Evolutionary conservation across 2,113 vertebrate genomes (phyloP).

Genomic region (Aptenodytes forsteri): DNA sequence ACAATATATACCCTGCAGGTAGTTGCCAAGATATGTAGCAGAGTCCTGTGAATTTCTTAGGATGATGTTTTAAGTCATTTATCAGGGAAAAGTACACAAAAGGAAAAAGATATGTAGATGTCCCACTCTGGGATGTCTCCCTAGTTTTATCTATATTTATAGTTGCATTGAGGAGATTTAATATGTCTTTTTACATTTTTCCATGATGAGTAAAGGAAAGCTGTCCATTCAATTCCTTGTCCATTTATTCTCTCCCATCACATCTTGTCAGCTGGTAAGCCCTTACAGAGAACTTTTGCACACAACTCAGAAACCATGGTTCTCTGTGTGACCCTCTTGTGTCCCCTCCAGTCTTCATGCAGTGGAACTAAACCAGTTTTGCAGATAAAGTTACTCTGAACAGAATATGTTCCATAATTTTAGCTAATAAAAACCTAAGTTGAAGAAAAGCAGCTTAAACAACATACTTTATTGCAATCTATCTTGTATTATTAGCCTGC

Average conservation of each 20-base stretch:
- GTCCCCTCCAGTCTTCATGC: not conserved
- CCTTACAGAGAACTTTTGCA: not conserved
- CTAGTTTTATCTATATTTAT: not conserved
- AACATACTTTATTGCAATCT: not conserved
- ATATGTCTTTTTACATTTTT: not conserved
- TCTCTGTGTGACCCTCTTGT: not conserved
- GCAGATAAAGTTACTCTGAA: not conserved
- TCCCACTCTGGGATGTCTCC: not conserved
- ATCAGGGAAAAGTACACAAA: not conserved
- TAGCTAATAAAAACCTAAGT: not conserved
- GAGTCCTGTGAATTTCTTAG: not conserved
- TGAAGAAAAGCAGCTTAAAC: not conserved
- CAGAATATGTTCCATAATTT: not conserved
- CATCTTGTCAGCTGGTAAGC: not conserved
- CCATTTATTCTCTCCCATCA: not conserved
- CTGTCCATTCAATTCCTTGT: not conserved
- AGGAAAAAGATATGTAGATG: not conserved
- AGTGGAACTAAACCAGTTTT: not conserved
- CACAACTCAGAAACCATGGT: not conserved
- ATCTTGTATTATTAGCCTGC: not conserved
- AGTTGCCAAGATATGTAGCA: not conserved
- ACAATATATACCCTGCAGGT: not conserved
- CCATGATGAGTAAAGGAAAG: not conserved
- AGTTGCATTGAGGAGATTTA: not conserved
- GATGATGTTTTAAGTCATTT: not conserved